Evolutionary conservation across 2,113 vertebrate genomes (phyloP).

Genomic region (Hirundichthys speculiger): DNA sequence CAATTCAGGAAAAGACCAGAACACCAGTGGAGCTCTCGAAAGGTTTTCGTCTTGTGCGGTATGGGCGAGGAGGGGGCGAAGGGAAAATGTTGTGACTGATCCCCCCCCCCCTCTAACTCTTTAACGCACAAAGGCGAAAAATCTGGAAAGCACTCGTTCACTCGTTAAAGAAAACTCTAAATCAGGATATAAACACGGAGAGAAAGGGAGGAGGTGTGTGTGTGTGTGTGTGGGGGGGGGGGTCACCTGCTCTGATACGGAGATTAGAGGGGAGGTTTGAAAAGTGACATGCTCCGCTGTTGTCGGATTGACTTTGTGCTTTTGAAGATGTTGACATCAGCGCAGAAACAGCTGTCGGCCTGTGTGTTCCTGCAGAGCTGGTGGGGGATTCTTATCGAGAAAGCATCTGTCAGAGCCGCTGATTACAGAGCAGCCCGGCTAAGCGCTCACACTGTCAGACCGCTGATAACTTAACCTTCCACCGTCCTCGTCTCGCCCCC

Average conservation of each 20-base stretch:
- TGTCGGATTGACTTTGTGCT: conserved; percentile 29
- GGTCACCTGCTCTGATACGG: too few relatives aligned
- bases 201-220: neutral
- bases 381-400: conserved; percentile 68
- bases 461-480: conserved; percentile 62
- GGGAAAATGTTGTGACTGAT: conserved; percentile 38
- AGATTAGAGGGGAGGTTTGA: too few relatives aligned
- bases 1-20: conserved; percentile 69
- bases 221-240: too few relatives aligned
- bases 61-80: conserved; percentile 17
- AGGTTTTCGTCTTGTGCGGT: conserved; percentile 74
- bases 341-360: conserved; percentile 41
- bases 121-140: conserved; percentile 31
- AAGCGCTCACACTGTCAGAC: conserved; percentile 53
- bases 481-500: conserved; percentile 33
- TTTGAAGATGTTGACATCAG: conserved; percentile 31
- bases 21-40: conserved; percentile 68
- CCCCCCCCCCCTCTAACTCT: conserved; percentile 32
- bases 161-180: neutral
- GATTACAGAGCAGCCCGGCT: conserved; percentile 18
- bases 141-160: conserved; percentile 23
- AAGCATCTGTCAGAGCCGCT: conserved; percentile 65
- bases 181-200: neutral
- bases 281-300: too few relatives aligned
- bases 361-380: conserved; percentile 56